These are phyloP conservation scores for Phataginus tricuspis DNA, from an alignment of 2,797 vertebrate species.

Conservation along the genomic window DNA sequence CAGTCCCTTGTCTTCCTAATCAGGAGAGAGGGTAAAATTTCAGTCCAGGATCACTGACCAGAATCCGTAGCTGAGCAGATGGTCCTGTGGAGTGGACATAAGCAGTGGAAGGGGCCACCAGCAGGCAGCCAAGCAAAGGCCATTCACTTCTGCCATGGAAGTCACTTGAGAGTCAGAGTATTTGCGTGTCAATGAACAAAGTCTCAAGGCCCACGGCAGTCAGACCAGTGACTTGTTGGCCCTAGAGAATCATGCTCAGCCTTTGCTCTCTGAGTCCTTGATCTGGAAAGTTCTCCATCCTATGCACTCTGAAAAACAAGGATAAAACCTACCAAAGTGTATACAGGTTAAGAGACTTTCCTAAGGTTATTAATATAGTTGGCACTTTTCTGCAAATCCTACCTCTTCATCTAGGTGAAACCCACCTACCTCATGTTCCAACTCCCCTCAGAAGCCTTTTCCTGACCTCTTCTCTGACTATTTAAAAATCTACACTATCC, in stretches of 20 bases:
- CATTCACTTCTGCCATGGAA: neutral
- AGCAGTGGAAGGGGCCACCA: neutral
- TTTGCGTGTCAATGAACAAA: neutral
- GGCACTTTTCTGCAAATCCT: neutral
- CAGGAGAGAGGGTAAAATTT: neutral
- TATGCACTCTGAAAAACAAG: neutral
- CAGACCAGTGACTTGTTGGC: neutral
- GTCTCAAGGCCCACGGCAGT: neutral
- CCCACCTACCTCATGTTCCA: neutral
- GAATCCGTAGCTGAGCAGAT: slow-evolving; percentile 34
- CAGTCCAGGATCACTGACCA: neutral
- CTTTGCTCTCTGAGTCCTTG: slow-evolving; percentile 18
- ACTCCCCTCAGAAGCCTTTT: neutral
- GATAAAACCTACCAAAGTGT: neutral
- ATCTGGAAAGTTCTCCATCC: neutral
- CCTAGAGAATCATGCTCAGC: neutral
- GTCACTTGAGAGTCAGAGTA: neutral
- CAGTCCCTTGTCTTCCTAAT: neutral
- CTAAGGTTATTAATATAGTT: neutral
- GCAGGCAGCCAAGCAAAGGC: neutral
- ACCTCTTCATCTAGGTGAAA: neutral
- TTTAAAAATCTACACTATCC: neutral
- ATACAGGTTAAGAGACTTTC: neutral
- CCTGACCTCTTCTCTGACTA: neutral
- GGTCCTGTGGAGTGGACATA: neutral